These are phyloP conservation scores for Zapornia atra DNA, from an alignment of 2,113 vertebrate genomes.

Conservation along the genomic window DNA sequence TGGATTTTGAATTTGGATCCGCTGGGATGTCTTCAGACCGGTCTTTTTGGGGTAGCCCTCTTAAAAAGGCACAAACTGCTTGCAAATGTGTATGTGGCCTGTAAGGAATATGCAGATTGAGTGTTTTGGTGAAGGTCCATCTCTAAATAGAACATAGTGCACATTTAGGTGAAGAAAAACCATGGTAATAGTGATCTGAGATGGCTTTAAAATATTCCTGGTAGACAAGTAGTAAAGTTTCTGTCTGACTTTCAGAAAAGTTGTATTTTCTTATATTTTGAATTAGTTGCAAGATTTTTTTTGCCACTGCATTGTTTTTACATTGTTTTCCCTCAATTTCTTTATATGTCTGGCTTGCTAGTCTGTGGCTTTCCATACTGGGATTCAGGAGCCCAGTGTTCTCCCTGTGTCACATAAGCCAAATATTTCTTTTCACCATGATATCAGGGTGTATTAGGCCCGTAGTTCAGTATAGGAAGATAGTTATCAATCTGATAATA, in stretches of 20 bases:
- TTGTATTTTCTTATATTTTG: neutral
- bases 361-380: neutral
- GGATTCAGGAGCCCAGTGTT: neutral
- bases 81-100: neutral
- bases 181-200: neutral
- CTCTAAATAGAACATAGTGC: neutral
- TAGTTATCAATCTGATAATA: neutral
- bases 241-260: neutral
- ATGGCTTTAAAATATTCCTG: neutral
- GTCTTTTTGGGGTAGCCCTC: neutral
- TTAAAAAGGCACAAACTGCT: neutral
- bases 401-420: neutral
- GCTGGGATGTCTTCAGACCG: neutral
- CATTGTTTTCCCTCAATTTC: neutral
- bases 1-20: neutral
- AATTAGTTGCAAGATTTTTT: neutral
- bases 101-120: neutral
- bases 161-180: neutral
- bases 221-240: neutral
- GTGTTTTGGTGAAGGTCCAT: slow-evolving; percentile 51
- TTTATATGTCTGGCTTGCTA: neutral
- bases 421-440: neutral
- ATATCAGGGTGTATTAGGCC: neutral
- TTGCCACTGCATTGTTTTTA: neutral
- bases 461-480: neutral